Percentiles rank a stretch among this genome's conserved stretches.
Conservation (phyloP, 2,888 invertebrate species). For the Tanypteryx hageni region DNA sequence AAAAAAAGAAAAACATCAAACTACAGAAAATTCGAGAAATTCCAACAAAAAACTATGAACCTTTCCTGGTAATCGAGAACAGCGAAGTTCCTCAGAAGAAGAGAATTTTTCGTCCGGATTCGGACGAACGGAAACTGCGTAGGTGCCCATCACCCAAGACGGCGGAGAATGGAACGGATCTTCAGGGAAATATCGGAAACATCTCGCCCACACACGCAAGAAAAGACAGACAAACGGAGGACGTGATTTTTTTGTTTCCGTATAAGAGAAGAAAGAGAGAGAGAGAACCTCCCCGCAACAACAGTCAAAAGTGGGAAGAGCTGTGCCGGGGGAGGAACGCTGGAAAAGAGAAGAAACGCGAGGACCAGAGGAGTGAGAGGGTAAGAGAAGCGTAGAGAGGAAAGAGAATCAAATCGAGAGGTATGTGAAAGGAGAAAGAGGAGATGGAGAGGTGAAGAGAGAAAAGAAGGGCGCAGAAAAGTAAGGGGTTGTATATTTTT, state of each 20-base stretch:
- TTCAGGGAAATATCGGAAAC: slow-evolving; percentile 20
- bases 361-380: not conserved
- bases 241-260: not conserved
- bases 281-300: not conserved
- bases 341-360: not conserved
- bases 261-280: slow-evolving; percentile 1
- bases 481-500: slow-evolving; percentile 63
- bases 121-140: not conserved
- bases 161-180: not conserved
- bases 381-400: not conserved
- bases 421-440: slow-evolving; percentile 9
- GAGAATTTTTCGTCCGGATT: not conserved
- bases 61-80: not conserved
- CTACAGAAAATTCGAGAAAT: not conserved
- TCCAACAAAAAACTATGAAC: not conserved
- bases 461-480: slow-evolving; percentile 34
- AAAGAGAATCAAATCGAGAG: slow-evolving; percentile 4
- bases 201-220: not conserved
- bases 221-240: not conserved
- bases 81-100: not conserved
- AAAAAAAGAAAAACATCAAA: not conserved
- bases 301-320: not conserved
- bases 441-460: not conserved
- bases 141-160: not conserved
- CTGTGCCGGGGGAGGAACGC: not conserved